phyloP scores from a whole-genome alignment of 92 coral and sea anemone genomes.

The Ricordea florida region DNA sequence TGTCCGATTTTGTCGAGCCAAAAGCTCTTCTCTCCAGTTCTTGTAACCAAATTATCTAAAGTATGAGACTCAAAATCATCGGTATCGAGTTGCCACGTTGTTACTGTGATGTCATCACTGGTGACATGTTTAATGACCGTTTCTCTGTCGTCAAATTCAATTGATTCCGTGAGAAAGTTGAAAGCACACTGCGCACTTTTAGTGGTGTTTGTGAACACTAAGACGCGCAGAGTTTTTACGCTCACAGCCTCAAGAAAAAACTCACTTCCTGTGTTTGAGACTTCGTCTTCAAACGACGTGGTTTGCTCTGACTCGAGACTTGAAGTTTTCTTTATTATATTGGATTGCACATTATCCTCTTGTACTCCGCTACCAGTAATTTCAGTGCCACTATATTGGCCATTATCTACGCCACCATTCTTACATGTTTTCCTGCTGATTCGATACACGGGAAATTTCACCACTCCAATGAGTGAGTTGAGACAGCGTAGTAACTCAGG shows the following conservation, averaged over 20 bases:
- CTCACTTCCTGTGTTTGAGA: background rate
- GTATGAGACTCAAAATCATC: background rate
- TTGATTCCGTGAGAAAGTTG: conserved; percentile 60
- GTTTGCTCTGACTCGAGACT: background rate
- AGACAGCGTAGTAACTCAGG: conserved; percentile 54
- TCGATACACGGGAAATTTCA: background rate
- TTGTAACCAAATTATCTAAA: background rate
- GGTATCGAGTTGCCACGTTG: background rate
- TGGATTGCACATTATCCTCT: background rate
- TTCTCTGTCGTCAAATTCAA: conserved; percentile 9
- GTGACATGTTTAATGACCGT: background rate
- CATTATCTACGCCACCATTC: background rate
- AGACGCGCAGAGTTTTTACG: conserved; percentile 50
- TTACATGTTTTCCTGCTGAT: background rate
- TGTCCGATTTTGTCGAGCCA: conserved; percentile 68
- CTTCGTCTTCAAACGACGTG: background rate
- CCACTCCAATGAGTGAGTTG: conserved; percentile 49
- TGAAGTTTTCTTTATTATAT: background rate
- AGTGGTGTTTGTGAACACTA: conserved; percentile 85
- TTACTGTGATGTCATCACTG: background rate
- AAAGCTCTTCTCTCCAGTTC: conserved; percentile 23
- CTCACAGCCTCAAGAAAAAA: background rate
- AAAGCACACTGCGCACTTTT: conserved; percentile 60
- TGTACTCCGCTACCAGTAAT: background rate
- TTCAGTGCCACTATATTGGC: background rate